Conservation (phyloP, 2,888 invertebrate genomes). For the Ditula angustiorana region DNA sequence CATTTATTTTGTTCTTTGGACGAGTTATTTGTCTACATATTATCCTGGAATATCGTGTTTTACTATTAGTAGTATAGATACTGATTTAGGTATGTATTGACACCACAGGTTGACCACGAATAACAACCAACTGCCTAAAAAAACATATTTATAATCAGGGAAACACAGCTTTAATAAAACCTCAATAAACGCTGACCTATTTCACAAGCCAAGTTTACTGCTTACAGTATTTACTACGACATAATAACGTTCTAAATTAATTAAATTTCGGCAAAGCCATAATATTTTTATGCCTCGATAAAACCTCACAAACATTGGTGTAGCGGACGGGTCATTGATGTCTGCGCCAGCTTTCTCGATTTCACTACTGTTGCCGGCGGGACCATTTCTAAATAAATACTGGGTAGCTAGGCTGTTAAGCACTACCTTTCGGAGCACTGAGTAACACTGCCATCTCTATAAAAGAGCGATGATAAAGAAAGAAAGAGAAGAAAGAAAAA, state of each 20-base stretch:
- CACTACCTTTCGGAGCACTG: neutral
- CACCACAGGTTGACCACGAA: too few species aligned
- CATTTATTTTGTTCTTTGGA: too few species aligned
- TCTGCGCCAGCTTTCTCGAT: constrained; percentile 56
- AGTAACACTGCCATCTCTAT: too few species aligned
- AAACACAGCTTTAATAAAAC: too few species aligned
- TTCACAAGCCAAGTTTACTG: neutral
- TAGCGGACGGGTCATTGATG: constrained; percentile 53
- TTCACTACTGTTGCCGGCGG: constrained; percentile 47
- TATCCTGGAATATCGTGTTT: too few species aligned
- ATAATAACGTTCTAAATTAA: neutral
- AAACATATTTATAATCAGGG: too few species aligned
- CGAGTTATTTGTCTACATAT: too few species aligned
- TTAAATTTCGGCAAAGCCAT: constrained; percentile 1
- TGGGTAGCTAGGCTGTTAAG: neutral
- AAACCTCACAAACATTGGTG: constrained; percentile 47
- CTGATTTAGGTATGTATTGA: too few species aligned
- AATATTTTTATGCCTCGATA: constrained; percentile 11
- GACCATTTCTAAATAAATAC: constrained; percentile 18
- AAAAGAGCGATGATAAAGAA: too few species aligned
- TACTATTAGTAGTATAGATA: too few species aligned
- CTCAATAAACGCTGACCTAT: neutral
- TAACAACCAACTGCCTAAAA: too few species aligned
- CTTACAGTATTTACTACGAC: neutral
- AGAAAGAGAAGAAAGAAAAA: too few species aligned